Evolutionary conservation across 2,797 vertebrate species (phyloP), one percentile per base, ranked within the genome.

Genomic region (Denticeps clupeoides): DNA sequence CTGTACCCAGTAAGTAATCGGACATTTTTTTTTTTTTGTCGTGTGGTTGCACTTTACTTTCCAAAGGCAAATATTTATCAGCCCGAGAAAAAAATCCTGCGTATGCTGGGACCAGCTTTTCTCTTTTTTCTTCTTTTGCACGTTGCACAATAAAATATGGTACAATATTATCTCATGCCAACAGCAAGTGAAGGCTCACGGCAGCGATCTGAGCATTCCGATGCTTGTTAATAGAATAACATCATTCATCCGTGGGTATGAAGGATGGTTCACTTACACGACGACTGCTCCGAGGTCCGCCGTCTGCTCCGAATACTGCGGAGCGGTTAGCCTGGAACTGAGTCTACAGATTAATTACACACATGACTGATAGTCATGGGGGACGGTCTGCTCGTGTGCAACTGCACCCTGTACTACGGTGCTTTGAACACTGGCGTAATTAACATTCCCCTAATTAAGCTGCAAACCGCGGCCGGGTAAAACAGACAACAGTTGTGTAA

Each of bases 281-380:
- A 33, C 29, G 41, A 51, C 49, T 10, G 45, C 63, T 58, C 6
- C 26, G 52, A 62, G 57, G 53, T 51, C 50, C 47, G 54, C 24
- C 24, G 9, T 15, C 16, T 38, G 18, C 41, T 42, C 40, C 26
- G 7, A 48, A 35, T 55, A 41, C 28, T 43, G 37, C n/a, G 47
- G 44, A 48, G 47, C 49, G 50, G 23, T 32, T 22, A 38, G 33
- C n/a, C n/a, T n/a, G n/a, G n/a, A n/a, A 53, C 33, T 37, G 35
- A 45, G 45, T 38, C 22, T 44, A 28, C 42, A 55, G 25, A 55
- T 67, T 67, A 60, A 70, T 64, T 63, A 66, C 45, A 61, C 53
- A 59, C 63, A 60, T 44, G 59, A 60, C 29, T 54, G 50, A 31
- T 40, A 32, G 57, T 51, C 59, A 55, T 12, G 13, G 40, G 44